Conservation (phyloP, 1,140 invertebrate species). For the Drosophila oshimai region DNA sequence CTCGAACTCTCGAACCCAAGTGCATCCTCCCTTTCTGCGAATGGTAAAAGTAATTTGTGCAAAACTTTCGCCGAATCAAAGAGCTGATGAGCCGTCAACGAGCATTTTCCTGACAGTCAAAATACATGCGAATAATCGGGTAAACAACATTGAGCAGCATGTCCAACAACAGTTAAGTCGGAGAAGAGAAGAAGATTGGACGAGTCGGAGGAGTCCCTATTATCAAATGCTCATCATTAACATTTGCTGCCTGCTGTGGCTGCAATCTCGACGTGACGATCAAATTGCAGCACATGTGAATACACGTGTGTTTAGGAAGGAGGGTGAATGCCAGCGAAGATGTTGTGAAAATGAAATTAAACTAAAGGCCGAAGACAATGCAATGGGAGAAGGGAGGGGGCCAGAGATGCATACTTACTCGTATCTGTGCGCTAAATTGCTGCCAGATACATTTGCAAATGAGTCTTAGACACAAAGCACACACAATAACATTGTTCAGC, state of each 20-base stretch:
- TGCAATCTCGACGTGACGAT: constrained; percentile 64
- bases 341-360: constrained; percentile 70
- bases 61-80: constrained; percentile 43
- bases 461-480: constrained; percentile 54
- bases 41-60: neutral
- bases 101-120: constrained; percentile 37
- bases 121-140: constrained; percentile 54
- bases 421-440: constrained; percentile 64
- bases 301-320: constrained; percentile 52
- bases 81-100: constrained; percentile 39
- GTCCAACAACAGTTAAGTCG: constrained; percentile 36
- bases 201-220: constrained; percentile 24
- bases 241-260: constrained; percentile 54
- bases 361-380: constrained; percentile 65
- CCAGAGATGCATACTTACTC: constrained; percentile 1
- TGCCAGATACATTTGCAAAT: constrained; percentile 74
- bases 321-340: neutral
- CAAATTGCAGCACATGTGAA: constrained; percentile 73
- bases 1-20: neutral
- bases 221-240: constrained; percentile 78
- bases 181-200: constrained; percentile 1
- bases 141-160: constrained; percentile 52
- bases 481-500: constrained; percentile 52
- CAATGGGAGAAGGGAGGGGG: neutral
- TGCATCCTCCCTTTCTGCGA: neutral